These are phyloP conservation scores for Meta bourneti DNA, from an alignment of 2,888 invertebrate species.

Conservation along the genomic window DNA sequence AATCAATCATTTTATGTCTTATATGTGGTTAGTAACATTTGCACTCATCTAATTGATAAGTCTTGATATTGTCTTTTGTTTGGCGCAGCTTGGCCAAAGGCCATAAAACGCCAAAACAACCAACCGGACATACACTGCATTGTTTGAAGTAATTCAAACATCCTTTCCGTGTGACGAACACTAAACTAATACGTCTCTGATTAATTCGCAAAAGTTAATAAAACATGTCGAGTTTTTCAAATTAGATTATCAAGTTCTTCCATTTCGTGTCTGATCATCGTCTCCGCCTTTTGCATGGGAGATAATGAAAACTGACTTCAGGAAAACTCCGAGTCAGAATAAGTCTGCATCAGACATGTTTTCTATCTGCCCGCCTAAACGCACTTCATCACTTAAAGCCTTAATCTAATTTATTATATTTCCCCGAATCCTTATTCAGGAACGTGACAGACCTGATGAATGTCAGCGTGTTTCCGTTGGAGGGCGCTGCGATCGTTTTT, in stretches of 20 bases:
- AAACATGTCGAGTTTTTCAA: too few relatives aligned
- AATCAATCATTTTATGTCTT: too few relatives aligned
- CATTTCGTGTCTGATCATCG: not conserved
- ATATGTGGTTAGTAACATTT: too few relatives aligned
- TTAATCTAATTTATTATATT: slow-evolving; percentile 67
- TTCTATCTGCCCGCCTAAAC: slow-evolving; percentile 40
- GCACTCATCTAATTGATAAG: too few relatives aligned
- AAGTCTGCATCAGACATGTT: not conserved
- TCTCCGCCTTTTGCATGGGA: not conserved
- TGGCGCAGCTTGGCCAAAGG: too few relatives aligned
- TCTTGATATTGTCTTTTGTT: too few relatives aligned
- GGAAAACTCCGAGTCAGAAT: not conserved
- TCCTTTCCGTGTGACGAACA: too few relatives aligned
- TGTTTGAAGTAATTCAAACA: too few relatives aligned
- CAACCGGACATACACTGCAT: too few relatives aligned
- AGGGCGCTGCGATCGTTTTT: slow-evolving; percentile 52
- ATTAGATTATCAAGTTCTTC: not conserved
- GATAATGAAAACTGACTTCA: slow-evolving; percentile 59
- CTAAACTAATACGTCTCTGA: too few relatives aligned
- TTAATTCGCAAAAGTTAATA: too few relatives aligned
- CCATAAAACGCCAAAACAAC: too few relatives aligned
- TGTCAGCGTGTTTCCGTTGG: slow-evolving; percentile 56
- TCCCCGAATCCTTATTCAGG: slow-evolving; percentile 69
- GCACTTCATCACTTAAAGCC: slow-evolving; percentile 49
- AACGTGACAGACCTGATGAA: slow-evolving; percentile 78